Percentiles rank a stretch among this genome's conserved stretches.
These are phyloP conservation scores for Aphidoletes aphidimyza DNA, from an alignment of 2,888 invertebrate genomes.

Conservation along the genomic window DNA sequence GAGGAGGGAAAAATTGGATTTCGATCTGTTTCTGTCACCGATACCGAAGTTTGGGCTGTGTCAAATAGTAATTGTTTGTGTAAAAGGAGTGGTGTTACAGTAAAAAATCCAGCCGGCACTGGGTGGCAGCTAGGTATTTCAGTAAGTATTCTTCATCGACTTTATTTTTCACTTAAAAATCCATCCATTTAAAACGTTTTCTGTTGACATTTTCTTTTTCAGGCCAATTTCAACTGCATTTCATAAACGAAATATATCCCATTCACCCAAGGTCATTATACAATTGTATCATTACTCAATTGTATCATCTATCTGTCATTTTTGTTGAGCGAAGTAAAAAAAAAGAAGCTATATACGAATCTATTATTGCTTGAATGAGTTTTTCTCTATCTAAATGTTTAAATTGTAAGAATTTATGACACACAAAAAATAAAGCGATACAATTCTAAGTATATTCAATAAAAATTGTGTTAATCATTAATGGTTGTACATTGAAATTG, in stretches of 20 bases:
- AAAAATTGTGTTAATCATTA: background rate
- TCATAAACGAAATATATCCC: background rate
- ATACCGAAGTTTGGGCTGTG: constrained; percentile 80
- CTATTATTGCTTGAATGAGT: background rate
- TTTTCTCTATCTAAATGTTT: background rate
- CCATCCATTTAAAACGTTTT: background rate
- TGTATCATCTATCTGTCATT: background rate
- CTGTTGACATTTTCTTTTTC: background rate
- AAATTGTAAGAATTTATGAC: background rate
- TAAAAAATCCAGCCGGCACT: constrained; percentile 77
- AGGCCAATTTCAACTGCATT: constrained; percentile 47
- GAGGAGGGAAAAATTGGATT: constrained; percentile 70
- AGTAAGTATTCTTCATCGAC: constrained; percentile 61
- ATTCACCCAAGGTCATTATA: background rate
- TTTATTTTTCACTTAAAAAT: background rate
- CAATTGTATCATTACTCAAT: background rate
- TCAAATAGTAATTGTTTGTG: constrained; percentile 76
- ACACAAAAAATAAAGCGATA: background rate
- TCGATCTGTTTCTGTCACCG: constrained; percentile 77
- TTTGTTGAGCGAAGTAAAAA: background rate
- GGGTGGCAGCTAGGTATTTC: constrained; percentile 80
- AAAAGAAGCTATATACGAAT: background rate
- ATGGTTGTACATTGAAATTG: background rate
- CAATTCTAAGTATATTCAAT: background rate
- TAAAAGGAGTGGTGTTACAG: constrained; percentile 79